Evolutionary conservation across 2,113 vertebrate species (phyloP).

Genomic region (Stegostoma tigrinum): DNA sequence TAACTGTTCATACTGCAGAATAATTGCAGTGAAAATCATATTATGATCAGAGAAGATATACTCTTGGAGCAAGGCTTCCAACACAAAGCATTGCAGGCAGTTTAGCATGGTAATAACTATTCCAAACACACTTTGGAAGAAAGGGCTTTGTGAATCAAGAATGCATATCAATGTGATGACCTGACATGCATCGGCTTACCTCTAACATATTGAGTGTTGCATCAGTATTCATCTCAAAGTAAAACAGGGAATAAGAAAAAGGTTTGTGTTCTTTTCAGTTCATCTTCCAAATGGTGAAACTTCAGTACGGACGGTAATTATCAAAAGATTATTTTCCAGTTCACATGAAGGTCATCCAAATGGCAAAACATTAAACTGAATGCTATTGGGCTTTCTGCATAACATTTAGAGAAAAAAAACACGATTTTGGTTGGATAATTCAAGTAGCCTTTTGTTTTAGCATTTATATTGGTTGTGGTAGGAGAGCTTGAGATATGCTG

Average conservation of each 20-base stretch:
- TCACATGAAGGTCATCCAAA: conserved; percentile 16
- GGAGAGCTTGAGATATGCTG: neutral
- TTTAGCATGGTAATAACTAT: neutral
- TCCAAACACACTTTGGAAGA: neutral
- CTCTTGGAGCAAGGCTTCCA: neutral
- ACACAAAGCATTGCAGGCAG: neutral
- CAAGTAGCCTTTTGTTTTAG: neutral
- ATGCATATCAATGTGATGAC: neutral
- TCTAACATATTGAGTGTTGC: neutral
- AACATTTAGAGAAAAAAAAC: neutral
- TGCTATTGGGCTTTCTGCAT: neutral
- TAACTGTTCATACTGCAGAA: neutral
- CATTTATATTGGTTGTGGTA: neutral
- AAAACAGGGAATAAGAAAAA: neutral
- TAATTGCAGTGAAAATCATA: neutral
- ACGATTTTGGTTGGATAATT: neutral
- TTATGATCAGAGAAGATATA: neutral
- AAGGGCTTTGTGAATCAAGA: neutral
- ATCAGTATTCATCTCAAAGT: conserved; percentile 2
- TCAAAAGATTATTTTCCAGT: neutral
- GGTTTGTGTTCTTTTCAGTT: neutral
- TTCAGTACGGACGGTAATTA: neutral
- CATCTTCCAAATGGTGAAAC: neutral
- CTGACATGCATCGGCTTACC: neutral
- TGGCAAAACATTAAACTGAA: neutral